These are phyloP conservation scores for Eptatretus atami DNA, from an alignment of 2,797 vertebrate genomes.

Conservation along the genomic window DNA sequence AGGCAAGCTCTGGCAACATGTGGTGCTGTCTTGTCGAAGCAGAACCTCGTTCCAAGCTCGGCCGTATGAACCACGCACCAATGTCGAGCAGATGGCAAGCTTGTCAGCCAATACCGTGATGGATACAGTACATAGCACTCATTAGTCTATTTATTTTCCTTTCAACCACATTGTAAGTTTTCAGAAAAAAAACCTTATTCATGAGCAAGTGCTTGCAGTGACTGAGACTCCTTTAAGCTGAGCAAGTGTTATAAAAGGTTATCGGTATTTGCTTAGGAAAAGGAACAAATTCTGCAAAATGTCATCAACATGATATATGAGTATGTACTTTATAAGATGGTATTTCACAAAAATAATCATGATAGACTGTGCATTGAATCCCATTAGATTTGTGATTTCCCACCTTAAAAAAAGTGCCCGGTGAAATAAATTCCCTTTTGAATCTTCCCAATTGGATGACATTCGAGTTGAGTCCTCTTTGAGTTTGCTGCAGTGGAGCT, in stretches of 20 bases:
- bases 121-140: not conserved
- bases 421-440: constrained; percentile 45
- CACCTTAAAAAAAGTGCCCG: constrained; percentile 75
- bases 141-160: too few relatives aligned
- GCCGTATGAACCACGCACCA: constrained; percentile 38
- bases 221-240: too few relatives aligned
- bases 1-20: constrained; percentile 9
- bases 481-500: constrained; percentile 44
- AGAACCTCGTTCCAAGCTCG: constrained; percentile 61
- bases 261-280: too few relatives aligned
- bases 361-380: too few relatives aligned
- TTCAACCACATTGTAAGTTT: too few relatives aligned
- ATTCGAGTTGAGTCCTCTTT: constrained; percentile 38
- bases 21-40: constrained; percentile 14
- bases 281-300: too few relatives aligned
- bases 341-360: too few relatives aligned
- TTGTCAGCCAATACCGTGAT: constrained; percentile 44
- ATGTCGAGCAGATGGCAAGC: constrained; percentile 30
- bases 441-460: constrained; percentile 38
- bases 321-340: too few relatives aligned
- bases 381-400: not conserved
- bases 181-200: too few relatives aligned
- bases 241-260: too few relatives aligned
- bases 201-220: too few relatives aligned
- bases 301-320: too few relatives aligned